Conservation (phyloP, 1,140 invertebrate species). For the Zaprionus tsacasi region DNA sequence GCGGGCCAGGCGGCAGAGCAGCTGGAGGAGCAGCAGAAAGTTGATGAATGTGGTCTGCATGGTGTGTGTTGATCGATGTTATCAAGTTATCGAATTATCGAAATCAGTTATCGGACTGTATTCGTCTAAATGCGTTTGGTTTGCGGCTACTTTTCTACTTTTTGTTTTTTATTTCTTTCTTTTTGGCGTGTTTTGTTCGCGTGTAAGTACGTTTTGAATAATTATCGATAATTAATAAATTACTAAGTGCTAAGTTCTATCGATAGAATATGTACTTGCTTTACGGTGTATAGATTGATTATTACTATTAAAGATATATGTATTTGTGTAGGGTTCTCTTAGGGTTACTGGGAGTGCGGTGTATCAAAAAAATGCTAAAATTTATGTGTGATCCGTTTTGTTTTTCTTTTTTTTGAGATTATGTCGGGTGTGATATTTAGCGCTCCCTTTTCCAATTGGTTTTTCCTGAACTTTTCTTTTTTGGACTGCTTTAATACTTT, state of each 20-base stretch:
- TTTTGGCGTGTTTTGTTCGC: conserved; percentile 61
- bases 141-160: conserved; percentile 69
- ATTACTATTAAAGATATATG: conserved; percentile 26
- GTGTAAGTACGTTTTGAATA: conserved; percentile 59
- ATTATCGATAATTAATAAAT: conserved; percentile 66
- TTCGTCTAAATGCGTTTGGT: conserved; percentile 44
- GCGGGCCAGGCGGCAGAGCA: conserved; percentile 55
- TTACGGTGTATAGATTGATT: conserved; percentile 16
- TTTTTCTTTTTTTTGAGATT: conserved; percentile 29
- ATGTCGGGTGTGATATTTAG: conserved; percentile 29
- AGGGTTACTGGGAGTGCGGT: conserved; percentile 14
- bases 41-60: conserved; percentile 40
- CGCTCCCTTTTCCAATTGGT: conserved; percentile 6
- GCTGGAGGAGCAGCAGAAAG: conserved; percentile 35
- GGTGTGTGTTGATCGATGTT: not conserved
- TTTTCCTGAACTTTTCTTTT: conserved; percentile 47
- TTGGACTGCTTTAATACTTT: conserved; percentile 78
- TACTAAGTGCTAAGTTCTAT: conserved; percentile 63
- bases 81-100: not conserved
- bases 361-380: conserved; percentile 55
- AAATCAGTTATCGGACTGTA: conserved; percentile 4
- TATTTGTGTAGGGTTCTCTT: conserved; percentile 24
- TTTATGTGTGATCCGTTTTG: not conserved
- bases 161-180: not conserved
- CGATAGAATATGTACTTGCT: conserved; percentile 48